phyloP scores from a whole-genome alignment of 2,113 vertebrate genomes.

The Riparia riparia region DNA sequence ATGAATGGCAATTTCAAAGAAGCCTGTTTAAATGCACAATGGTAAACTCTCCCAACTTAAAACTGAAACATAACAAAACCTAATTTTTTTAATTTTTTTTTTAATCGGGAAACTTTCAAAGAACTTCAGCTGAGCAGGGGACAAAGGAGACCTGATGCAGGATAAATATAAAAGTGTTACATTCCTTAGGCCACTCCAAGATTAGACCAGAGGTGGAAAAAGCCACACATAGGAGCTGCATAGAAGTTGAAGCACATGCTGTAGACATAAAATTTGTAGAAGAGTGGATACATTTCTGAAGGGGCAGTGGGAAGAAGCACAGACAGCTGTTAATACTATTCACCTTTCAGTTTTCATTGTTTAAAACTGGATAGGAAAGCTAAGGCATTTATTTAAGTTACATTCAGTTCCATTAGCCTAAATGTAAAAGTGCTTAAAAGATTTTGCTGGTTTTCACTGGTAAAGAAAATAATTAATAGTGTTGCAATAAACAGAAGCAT shows the following conservation, averaged over 20 bases:
- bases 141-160: not conserved
- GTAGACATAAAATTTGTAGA: not conserved
- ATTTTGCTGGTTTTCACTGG: not conserved
- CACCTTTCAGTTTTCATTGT: not conserved
- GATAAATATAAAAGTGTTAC: accelerated
- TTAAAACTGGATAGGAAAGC: not conserved
- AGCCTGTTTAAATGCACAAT: not conserved
- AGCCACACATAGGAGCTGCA: not conserved
- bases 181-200: not conserved
- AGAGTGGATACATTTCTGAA: accelerated
- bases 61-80: not conserved
- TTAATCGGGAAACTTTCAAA: not conserved
- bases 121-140: not conserved
- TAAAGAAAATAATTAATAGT: not conserved
- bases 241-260: not conserved
- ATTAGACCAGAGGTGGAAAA: not conserved
- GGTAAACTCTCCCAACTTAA: not conserved
- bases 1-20: not conserved
- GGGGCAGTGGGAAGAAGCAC: not conserved
- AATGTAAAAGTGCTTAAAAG: not conserved
- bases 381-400: not conserved
- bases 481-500: not conserved
- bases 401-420: not conserved
- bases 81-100: not conserved
- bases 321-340: not conserved